These are phyloP conservation scores for Proctacanthus coquilletti DNA, from an alignment of 1,140 invertebrate species.

Conservation along the genomic window DNA sequence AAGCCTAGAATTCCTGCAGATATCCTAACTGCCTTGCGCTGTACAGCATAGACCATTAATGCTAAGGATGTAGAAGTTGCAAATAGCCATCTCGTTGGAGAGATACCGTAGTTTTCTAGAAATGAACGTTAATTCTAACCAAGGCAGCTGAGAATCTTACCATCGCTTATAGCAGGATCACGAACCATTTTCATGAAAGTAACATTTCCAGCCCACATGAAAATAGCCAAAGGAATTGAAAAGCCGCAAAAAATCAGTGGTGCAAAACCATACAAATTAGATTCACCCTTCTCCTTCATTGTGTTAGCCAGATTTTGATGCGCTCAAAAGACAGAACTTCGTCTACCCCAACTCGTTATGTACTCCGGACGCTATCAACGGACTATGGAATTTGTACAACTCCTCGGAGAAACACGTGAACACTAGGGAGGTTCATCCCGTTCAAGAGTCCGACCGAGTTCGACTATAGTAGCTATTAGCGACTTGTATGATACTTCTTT, in stretches of 20 bases:
- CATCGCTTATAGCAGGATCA: conserved; percentile 34
- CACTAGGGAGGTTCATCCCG: no score
- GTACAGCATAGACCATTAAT: conserved; percentile 48
- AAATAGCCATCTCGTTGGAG: conserved; percentile 56
- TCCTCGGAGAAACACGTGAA: no score
- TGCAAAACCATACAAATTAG: conserved; percentile 27
- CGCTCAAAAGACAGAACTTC: no score
- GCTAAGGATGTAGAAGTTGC: conserved; percentile 51
- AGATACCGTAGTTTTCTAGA: conserved; percentile 45
- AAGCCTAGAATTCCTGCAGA: conserved; percentile 58
- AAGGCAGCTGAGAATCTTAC: conserved; percentile 30
- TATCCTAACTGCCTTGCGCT: conserved; percentile 45
- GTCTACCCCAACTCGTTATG: no score
- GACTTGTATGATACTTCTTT: no score
- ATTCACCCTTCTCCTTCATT: not conserved
- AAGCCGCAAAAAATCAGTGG: conserved; percentile 46
- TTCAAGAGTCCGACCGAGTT: no score
- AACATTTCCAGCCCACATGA: conserved; percentile 55
- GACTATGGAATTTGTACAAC: no score
- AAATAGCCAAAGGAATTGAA: conserved; percentile 52
- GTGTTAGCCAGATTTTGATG: no score
- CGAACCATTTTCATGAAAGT: conserved; percentile 42
- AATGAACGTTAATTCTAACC: conserved; percentile 11
- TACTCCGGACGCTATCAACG: no score
- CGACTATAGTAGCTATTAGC: no score